phyloP scores from a whole-genome alignment of 2,113 vertebrate genomes.

The Eira barbara region DNA sequence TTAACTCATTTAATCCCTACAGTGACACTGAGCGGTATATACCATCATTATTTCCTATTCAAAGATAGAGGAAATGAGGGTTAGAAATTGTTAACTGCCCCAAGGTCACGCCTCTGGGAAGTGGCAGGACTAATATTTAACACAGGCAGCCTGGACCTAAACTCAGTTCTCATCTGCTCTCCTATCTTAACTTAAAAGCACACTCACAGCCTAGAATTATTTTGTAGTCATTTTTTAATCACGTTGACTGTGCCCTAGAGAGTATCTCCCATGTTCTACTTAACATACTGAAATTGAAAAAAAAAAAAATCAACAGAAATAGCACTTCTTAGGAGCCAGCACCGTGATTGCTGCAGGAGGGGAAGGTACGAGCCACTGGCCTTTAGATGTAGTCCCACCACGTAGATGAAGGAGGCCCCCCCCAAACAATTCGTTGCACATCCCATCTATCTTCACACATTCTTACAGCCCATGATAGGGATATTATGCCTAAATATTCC shows the following conservation, averaged over 20 bases:
- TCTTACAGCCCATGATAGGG: neutral
- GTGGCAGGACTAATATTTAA: neutral
- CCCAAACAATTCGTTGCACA: too few species aligned
- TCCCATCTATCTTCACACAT: neutral
- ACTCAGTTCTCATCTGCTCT: neutral
- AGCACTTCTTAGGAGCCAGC: neutral
- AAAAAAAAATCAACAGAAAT: neutral
- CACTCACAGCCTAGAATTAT: neutral
- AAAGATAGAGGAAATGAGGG: neutral
- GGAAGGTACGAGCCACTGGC: neutral
- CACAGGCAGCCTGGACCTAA: neutral
- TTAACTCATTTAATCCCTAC: slow-evolving; percentile 21
- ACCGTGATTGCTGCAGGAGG: too few species aligned
- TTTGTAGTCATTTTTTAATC: neutral
- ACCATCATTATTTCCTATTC: neutral
- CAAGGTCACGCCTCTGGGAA: neutral
- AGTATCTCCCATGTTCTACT: neutral
- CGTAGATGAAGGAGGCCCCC: neutral
- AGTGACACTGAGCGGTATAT: neutral
- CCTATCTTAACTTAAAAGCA: neutral
- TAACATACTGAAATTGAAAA: neutral
- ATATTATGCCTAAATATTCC: neutral
- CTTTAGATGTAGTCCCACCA: neutral
- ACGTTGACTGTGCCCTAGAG: neutral
- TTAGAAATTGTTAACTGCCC: neutral